phyloP scores from a whole-genome alignment of 2,888 invertebrate species.

The Lysandra coridon region DNA sequence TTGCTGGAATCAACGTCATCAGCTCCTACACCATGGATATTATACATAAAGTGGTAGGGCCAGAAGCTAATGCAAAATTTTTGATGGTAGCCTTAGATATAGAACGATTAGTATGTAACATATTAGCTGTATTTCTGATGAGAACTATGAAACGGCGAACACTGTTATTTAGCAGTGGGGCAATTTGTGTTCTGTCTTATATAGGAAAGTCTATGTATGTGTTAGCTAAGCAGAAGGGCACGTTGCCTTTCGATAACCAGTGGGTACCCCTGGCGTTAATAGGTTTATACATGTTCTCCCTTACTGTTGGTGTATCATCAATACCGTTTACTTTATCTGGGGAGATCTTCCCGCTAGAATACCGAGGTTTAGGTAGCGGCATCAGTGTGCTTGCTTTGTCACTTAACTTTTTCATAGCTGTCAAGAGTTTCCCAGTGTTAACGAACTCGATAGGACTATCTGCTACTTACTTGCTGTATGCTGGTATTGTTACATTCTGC shows the following conservation, averaged over 20 bases:
- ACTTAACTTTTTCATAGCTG: slow-evolving; percentile 83
- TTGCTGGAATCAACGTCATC: slow-evolving; percentile 85
- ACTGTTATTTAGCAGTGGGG: slow-evolving; percentile 80
- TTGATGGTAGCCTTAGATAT: slow-evolving; percentile 83
- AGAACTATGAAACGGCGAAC: slow-evolving; percentile 81
- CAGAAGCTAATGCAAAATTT: slow-evolving; percentile 81
- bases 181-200: slow-evolving; percentile 81
- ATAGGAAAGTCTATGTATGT: slow-evolving; percentile 75
- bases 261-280: slow-evolving; percentile 75
- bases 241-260: slow-evolving; percentile 59
- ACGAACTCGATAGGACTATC: slow-evolving; percentile 73
- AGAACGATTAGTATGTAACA: slow-evolving; percentile 81
- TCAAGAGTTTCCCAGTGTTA: slow-evolving; percentile 83
- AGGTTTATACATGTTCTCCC: slow-evolving; percentile 79
- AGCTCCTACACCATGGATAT: slow-evolving; percentile 85
- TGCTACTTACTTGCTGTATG: slow-evolving; percentile 82
- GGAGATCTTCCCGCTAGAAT: slow-evolving; percentile 83
- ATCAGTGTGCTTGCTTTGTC: slow-evolving; percentile 82
- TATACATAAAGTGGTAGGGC: slow-evolving; percentile 80
- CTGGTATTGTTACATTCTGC: slow-evolving; percentile 73
- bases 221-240: slow-evolving; percentile 57
- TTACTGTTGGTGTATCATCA: slow-evolving; percentile 82
- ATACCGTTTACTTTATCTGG: slow-evolving; percentile 87
- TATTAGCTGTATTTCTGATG: slow-evolving; percentile 81
- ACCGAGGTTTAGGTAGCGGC: slow-evolving; percentile 83